Percentiles rank a stretch among this genome's conserved stretches.
Conservation (phyloP, 1,140 invertebrate species). For the Bradysia coprophila region DNA sequence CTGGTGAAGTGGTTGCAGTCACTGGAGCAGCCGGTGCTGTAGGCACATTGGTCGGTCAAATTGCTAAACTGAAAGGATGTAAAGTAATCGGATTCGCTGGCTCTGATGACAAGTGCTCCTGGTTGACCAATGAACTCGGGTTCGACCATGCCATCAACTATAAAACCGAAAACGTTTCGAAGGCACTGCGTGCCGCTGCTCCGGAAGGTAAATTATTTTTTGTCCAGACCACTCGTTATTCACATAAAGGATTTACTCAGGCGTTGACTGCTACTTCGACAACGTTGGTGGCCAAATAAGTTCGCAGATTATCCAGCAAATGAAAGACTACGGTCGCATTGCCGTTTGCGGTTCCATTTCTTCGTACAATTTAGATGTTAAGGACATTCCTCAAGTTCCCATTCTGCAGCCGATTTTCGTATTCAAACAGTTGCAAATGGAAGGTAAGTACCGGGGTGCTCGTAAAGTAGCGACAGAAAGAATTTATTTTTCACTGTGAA, state of each 20-base stretch:
- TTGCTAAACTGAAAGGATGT: conserved; percentile 48
- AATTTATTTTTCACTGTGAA: too few relatives aligned
- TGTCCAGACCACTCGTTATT: background rate
- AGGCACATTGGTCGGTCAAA: conserved; percentile 51
- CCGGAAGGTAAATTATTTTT: conserved; percentile 28
- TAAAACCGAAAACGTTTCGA: conserved; percentile 34
- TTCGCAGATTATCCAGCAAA: conserved; percentile 32
- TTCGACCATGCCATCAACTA: conserved; percentile 57
- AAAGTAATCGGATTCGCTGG: conserved; percentile 53
- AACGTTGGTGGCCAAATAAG: conserved; percentile 48
- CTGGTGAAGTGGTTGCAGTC: conserved; percentile 47
- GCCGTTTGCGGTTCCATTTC: conserved; percentile 37
- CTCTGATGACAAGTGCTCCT: conserved; percentile 45
- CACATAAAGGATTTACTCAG: conserved; percentile 33
- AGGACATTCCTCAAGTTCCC: conserved; percentile 12
- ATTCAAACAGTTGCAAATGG: conserved; percentile 33
- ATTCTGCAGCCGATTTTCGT: conserved; percentile 31
- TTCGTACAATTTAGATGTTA: background rate
- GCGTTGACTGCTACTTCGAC: conserved; percentile 48
- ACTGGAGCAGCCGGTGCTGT: conserved; percentile 42
- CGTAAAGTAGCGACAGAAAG: too few relatives aligned
- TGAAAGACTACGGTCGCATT: conserved; percentile 35
- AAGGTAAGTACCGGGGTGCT: too few relatives aligned
- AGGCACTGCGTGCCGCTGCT: conserved; percentile 32
- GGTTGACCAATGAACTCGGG: conserved; percentile 41